Conservation (phyloP, 1,140 invertebrate species). For the Drosophila setifemur region DNA sequence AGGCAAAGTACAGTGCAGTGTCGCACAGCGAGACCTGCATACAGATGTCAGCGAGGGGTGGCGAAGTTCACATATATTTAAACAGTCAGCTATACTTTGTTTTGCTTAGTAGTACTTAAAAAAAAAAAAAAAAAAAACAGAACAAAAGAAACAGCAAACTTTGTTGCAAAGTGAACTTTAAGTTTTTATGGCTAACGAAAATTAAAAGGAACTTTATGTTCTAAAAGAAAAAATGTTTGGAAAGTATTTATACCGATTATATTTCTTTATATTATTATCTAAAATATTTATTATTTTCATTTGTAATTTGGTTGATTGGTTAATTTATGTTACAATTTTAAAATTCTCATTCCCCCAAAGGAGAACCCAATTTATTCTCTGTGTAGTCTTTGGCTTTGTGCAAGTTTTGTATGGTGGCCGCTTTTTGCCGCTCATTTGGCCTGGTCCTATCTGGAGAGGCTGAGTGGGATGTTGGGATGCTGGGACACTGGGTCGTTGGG, state of each 20-base stretch:
- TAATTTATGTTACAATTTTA: neutral
- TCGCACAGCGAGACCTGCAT: slow-evolving; percentile 32
- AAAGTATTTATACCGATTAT: too few relatives aligned
- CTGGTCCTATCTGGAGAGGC: neutral
- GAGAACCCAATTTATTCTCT: neutral
- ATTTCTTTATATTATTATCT: too few relatives aligned
- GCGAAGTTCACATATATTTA: slow-evolving; percentile 71
- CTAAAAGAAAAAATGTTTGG: too few relatives aligned
- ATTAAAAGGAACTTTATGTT: too few relatives aligned
- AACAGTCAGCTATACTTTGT: slow-evolving; percentile 43
- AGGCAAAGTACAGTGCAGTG: slow-evolving; percentile 18
- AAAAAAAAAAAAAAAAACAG: neutral
- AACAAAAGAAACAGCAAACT: too few relatives aligned
- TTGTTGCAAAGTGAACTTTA: too few relatives aligned
- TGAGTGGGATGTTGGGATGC: neutral
- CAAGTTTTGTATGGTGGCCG: slow-evolving; percentile 1
- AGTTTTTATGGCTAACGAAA: too few relatives aligned
- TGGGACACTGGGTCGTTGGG: neutral
- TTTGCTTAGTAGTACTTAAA: slow-evolving; percentile 23
- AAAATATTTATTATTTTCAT: neutral
- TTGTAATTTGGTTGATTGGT: too few relatives aligned
- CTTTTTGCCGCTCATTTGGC: slow-evolving; percentile 35
- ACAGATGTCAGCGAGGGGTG: slow-evolving; percentile 55
- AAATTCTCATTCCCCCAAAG: neutral
- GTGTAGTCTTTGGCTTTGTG: slow-evolving; percentile 6